These are phyloP conservation scores for Synergus gifuensis DNA, from an alignment of 2,888 invertebrate genomes.

Conservation along the genomic window DNA sequence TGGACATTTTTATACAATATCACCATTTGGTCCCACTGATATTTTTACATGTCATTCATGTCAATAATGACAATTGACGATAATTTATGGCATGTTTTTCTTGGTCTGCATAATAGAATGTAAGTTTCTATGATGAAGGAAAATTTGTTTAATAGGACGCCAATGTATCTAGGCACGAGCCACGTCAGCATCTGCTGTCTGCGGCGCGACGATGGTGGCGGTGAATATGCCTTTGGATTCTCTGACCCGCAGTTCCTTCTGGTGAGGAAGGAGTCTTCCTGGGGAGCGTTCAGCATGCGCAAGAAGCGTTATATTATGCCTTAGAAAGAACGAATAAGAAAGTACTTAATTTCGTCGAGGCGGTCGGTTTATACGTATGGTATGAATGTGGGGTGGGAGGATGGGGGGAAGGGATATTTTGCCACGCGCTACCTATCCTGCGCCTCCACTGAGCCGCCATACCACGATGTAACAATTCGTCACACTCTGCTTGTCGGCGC, in stretches of 20 bases:
- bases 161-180: slow-evolving; percentile 76
- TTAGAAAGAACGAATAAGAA: slow-evolving; percentile 67
- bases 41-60: neutral
- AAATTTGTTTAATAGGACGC: slow-evolving; percentile 60
- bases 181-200: slow-evolving; percentile 64
- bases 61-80: neutral
- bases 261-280: slow-evolving; percentile 65
- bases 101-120: neutral
- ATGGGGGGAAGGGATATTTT: slow-evolving; percentile 59
- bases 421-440: slow-evolving; percentile 73
- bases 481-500: slow-evolving; percentile 75
- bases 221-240: slow-evolving; percentile 72
- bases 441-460: slow-evolving; percentile 52
- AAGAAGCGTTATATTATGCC: slow-evolving; percentile 64
- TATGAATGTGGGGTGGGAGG: slow-evolving; percentile 25
- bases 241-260: slow-evolving; percentile 76
- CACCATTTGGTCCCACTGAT: no score
- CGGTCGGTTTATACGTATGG: slow-evolving; percentile 47
- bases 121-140: neutral
- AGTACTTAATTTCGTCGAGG: slow-evolving; percentile 58
- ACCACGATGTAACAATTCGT: slow-evolving; percentile 73
- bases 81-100: neutral
- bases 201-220: slow-evolving; percentile 47
- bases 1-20: no score
- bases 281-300: slow-evolving; percentile 70